Base-by-base conservation (phyloP, 1,140 invertebrate genomes). In the Drosophila busckii region DNA sequence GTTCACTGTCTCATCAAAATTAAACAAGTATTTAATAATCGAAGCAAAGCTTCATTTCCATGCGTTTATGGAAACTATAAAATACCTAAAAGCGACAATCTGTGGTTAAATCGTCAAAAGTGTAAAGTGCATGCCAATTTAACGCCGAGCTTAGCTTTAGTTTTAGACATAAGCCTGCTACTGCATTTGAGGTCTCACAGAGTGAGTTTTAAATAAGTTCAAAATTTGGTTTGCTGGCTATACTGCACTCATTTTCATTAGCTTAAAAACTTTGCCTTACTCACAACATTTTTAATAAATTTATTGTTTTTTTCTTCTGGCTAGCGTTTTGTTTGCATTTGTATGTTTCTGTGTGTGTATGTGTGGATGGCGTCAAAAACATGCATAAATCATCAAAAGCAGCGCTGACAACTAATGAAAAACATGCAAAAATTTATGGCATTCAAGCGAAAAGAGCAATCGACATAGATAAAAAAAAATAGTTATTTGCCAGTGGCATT, bases 361-460 rank as follows among this genome's bases (percentile, higher is more conserved):
- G 26, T 20, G 62, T 64, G 60, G 20, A 41, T 8, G 31, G 48
- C 68, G 65, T 68, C 64, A 75, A 82, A 80, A 82, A 82, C 75
- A 80, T 80, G 70, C 75, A 80, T 80, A 80, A 80, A 80, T 80
- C 75, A 80, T 80, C 70, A 80, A 82, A 80, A 75, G 75, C 73
- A 82, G 35, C 48, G 61, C 75, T 82, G 75, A 80, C 75, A 80
- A 80, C 75, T 82, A 82, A 80, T 80, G 75, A 80, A 80, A n/a
- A 80, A 82, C 80, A 82, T 78, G 75, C 64, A 80, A 61, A 80
- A 80, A 80, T 82, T 82, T 80, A 80, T 80, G 48, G 64, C 75
- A 44, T 32, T n/a, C n/a, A n/a, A n/a, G n/a, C n/a, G n/a, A n/a
- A n/a, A n/a, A n/a, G 20, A 48, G 52, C 38, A 65, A 73, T 61